phyloP scores from a whole-genome alignment of 1,140 invertebrate genomes.

The Forficula auricularia region DNA sequence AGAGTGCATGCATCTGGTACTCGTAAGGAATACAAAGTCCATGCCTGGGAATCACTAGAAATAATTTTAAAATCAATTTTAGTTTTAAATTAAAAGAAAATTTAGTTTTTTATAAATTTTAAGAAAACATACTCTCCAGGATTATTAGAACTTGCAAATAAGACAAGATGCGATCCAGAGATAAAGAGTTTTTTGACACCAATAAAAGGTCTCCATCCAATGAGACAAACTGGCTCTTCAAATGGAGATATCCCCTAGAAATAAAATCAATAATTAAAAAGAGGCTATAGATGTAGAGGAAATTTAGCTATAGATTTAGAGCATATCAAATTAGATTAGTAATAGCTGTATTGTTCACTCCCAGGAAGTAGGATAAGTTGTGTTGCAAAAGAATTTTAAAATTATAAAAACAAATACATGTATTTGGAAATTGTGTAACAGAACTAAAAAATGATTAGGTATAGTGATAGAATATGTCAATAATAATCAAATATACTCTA shows the following conservation, averaged over 20 bases:
- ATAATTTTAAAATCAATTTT: slow-evolving; percentile 10
- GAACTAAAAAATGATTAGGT: no score
- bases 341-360: no score
- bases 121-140: no score
- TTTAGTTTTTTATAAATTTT: no score
- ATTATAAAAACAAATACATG: no score
- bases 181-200: slow-evolving; percentile 46
- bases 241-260: slow-evolving; percentile 36
- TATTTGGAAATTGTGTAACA: no score
- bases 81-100: slow-evolving; percentile 20
- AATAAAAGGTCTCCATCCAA: slow-evolving; percentile 53
- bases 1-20: slow-evolving; percentile 38
- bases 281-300: not conserved
- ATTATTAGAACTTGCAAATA: slow-evolving; percentile 40
- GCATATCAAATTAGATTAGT: no score
- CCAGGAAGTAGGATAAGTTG: no score
- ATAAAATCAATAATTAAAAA: slow-evolving; percentile 8
- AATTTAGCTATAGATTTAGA: no score
- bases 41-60: slow-evolving; percentile 16
- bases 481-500: no score
- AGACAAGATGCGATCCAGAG: slow-evolving; percentile 39
- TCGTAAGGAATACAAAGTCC: slow-evolving; percentile 48
- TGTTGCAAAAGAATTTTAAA: no score
- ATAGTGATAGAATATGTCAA: no score
- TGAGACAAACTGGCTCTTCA: slow-evolving; percentile 46